Percentiles rank a stretch among this genome's conserved stretches.
Evolutionary conservation across 1,140 invertebrate genomes (phyloP).

Genomic region (Zophobas atratus): DNA sequence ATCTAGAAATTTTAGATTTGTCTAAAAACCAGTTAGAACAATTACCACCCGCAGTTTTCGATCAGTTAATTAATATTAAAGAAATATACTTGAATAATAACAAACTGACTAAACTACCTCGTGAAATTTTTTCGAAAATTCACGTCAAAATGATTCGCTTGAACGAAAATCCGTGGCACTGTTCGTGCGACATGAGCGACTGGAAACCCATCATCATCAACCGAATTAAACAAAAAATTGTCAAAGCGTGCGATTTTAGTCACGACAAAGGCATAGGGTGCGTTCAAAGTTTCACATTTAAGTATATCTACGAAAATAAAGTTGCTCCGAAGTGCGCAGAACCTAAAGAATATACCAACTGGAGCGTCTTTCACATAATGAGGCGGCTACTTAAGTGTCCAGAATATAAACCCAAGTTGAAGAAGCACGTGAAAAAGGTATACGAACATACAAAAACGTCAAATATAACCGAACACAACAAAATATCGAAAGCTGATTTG

Average conservation of each 20-base stretch:
- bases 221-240: conserved; percentile 68
- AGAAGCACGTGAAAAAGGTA: conserved; percentile 52
- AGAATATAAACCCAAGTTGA: conserved; percentile 65
- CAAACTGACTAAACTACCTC: conserved; percentile 72
- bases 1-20: conserved; percentile 75
- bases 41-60: conserved; percentile 76
- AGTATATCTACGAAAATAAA: conserved; percentile 72
- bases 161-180: conserved; percentile 81
- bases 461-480: not conserved
- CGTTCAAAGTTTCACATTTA: conserved; percentile 60
- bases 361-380: conserved; percentile 75
- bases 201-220: conserved; percentile 75
- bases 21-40: conserved; percentile 75
- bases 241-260: conserved; percentile 65
- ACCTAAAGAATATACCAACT: conserved; percentile 73
- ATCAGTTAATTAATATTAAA: conserved; percentile 73
- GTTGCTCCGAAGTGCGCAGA: conserved; percentile 76
- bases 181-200: conserved; percentile 75
- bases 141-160: conserved; percentile 72
- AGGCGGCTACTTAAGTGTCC: conserved; percentile 64
- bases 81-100: conserved; percentile 77
- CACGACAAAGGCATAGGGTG: conserved; percentile 68
- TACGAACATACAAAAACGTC: not conserved
- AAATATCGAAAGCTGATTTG: conserved; percentile 5
- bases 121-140: conserved; percentile 72